Conservation (phyloP, 2,113 vertebrate species). For the Nipponia nippon region DNA sequence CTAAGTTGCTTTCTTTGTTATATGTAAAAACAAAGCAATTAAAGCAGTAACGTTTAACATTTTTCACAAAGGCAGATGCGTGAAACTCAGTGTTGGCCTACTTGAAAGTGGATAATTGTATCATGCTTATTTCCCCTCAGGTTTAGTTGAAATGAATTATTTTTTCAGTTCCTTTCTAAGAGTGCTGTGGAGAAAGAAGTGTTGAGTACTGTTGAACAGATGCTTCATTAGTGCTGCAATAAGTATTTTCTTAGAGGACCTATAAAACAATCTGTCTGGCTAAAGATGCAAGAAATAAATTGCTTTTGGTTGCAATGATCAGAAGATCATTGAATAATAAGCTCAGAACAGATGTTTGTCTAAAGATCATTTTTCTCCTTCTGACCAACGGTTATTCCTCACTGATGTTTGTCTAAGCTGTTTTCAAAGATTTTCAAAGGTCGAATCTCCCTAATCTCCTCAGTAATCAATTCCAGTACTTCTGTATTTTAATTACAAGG, state of each 20-base stretch:
- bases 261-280: not conserved
- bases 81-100: not conserved
- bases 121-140: not conserved
- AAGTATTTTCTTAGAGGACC: not conserved
- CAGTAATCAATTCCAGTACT: not conserved
- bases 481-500: not conserved
- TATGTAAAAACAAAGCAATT: not conserved
- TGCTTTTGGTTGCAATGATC: not conserved
- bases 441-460: not conserved
- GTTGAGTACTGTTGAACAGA: not conserved
- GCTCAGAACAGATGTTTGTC: not conserved
- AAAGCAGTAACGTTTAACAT: not conserved
- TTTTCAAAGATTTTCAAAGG: not conserved
- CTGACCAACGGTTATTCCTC: not conserved
- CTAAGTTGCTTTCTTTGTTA: not conserved
- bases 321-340: not conserved
- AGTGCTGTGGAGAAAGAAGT: not conserved
- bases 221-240: not conserved
- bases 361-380: not conserved
- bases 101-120: not conserved
- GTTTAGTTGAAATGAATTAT: not conserved
- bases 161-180: not conserved
- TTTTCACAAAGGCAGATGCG: not conserved
- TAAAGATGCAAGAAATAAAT: not conserved
- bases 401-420: not conserved